Evolutionary conservation across 1,140 invertebrate genomes (phyloP), one percentile per base, ranked within the genome.

Genomic region (Drosophila rhopaloa): DNA sequence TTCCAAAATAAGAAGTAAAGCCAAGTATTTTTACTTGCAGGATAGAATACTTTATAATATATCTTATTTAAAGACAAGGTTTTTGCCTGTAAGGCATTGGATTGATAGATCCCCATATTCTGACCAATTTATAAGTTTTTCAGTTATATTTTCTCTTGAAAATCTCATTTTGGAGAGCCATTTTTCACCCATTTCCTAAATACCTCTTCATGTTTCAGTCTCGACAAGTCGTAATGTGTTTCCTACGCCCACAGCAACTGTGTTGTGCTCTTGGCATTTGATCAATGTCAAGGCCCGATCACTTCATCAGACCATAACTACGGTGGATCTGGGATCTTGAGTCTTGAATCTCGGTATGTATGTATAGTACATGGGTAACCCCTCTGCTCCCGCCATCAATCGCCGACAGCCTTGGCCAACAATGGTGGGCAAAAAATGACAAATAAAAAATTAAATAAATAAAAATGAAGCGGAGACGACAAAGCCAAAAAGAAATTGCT

Each of bases 201-300:
- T 16, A 19, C 58, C 27, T 66, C 11, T 38, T 24, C 24, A 66
- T 32, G 35, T 41, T 16, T 10, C 0, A 51, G 35, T 4, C 27
- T 29, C n/a, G 16, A 29, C 14, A 44, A 38, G 29, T 8, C 38
- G n/a, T 54, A 65, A n/a, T 48, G 58, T 55, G 37, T 46, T 63
- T 74, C 24, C 67, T 54, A 62, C 68, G 41, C 68, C 70, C 58
- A 63, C 70, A 37, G 24, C 14, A 0, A 14, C 8, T n/a, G 19
- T 40, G 29, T 48, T 44, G 29, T 48, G 44, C 40, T 66, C 61
- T 76, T 76, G 73, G 73, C 61, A 76, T 67, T 76, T 76, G 73
- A 76, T 88, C 79, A 86, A 86, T 88, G 82, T 86, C 82, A 86
- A 86, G 82, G 83, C 82, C 83, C 88, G 82, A 88, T 86, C 82